Evolutionary conservation across 2,797 vertebrate species (phyloP), one percentile per base, ranked within the genome.

Genomic region (Apogon talboti): DNA sequence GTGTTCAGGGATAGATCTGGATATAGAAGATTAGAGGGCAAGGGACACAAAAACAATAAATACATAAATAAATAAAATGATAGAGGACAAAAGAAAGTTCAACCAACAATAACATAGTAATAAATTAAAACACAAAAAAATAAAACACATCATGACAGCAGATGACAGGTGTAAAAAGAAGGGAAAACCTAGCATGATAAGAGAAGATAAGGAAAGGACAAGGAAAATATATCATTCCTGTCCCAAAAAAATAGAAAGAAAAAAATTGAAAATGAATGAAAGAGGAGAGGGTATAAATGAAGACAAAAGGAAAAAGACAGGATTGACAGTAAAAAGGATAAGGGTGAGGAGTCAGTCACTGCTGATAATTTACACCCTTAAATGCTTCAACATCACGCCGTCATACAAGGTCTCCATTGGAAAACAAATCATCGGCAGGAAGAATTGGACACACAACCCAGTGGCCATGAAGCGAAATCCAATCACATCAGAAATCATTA

Each of bases 401-500:
- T 70, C 9, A 37, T 64, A 69, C 35, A 15, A 35, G 38, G 40
- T 65, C 71, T 57, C 68, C 71, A 79, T 45, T 83, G 66, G 57
- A 72, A 79, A 75, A 53, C 69, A 69, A 71, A 84, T 78, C 75
- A 75, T 60, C 10, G 2, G 53, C 47, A n/a, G 71, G 47, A 38
- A 49, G 56, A 64, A 79, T 78, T 78, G 69, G 66, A 79, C 74
- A 49, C 76, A 74, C 55, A 75, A 74, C 58, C 62, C 78, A 79
- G 56, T 69, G 78, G 64, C 89, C 78, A 76, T 82, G 78, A 87
- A 71, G 73, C 68, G 54, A 79, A 86, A 88, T 86, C 77, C 75
- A 85, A 87, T 88, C 83, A 70, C 65, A 78, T 78, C 63, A 75
- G 46, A 67, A 85, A 79, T 75, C 84, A 89, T 84, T 79, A 78